Conservation (phyloP, 2,888 invertebrate genomes). For the Bibio marci region DNA sequence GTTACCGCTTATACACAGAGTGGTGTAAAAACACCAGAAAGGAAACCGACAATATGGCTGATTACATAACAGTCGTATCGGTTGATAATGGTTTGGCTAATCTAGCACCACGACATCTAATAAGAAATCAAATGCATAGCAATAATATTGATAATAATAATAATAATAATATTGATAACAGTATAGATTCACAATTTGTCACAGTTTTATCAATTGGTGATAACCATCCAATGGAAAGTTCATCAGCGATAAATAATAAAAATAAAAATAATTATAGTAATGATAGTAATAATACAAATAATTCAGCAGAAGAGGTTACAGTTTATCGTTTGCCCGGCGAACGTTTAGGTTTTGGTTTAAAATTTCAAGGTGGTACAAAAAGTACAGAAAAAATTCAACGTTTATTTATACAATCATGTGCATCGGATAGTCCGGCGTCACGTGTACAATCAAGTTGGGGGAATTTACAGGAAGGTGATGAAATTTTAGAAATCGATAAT, state of each 20-base stretch:
- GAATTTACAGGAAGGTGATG: constrained; percentile 68
- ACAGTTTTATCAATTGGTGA: constrained; percentile 43
- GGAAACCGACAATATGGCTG: constrained; percentile 15
- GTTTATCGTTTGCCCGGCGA: constrained; percentile 79
- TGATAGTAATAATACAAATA: not conserved
- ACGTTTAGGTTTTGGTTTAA: constrained; percentile 75
- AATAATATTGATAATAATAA: too few relatives aligned
- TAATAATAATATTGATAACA: constrained; percentile 2
- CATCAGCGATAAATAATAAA: too few relatives aligned
- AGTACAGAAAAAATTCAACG: constrained; percentile 63
- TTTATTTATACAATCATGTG: constrained; percentile 77
- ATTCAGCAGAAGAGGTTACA: constrained; percentile 49
- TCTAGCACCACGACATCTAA: constrained; percentile 20
- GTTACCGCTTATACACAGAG: too few relatives aligned
- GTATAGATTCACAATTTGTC: constrained; percentile 32
- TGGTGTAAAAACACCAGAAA: too few relatives aligned
- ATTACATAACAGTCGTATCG: constrained; percentile 43
- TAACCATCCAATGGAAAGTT: not conserved
- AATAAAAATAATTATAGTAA: too few relatives aligned
- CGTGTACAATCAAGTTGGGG: constrained; percentile 70
- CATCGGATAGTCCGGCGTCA: constrained; percentile 76
- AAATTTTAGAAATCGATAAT: constrained; percentile 73
- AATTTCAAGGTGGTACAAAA: constrained; percentile 81
- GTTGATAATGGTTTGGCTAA: constrained; percentile 31
- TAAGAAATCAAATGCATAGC: too few relatives aligned